A percentile compares a stretch with the other conserved stretches of the same genome.
Conservation (phyloP, 2,888 invertebrate genomes). For the Ommatoiulus sabulosus region DNA sequence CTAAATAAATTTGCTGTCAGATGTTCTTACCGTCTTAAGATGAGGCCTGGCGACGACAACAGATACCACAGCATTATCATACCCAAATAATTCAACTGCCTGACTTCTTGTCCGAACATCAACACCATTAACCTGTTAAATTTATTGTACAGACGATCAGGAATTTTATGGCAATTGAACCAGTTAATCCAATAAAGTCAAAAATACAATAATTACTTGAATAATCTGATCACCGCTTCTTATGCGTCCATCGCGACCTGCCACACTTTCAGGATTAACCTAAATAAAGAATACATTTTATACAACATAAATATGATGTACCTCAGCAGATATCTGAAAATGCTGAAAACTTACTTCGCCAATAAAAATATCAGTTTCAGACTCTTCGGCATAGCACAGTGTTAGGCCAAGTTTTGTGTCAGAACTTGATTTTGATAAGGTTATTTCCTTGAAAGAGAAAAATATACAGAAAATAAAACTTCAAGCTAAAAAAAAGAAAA, state of each 20-base stretch:
- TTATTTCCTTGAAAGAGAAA: slow-evolving; percentile 51
- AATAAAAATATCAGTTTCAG: slow-evolving; percentile 56
- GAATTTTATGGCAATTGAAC: too few relatives aligned
- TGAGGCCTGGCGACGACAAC: slow-evolving; percentile 74
- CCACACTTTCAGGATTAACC: slow-evolving; percentile 74
- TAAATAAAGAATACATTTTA: slow-evolving; percentile 62
- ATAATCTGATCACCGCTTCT: slow-evolving; percentile 76
- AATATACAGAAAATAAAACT: too few relatives aligned
- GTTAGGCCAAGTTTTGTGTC: slow-evolving; percentile 52
- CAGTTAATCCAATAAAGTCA: background rate
- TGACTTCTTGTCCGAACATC: slow-evolving; percentile 74
- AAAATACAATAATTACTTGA: slow-evolving; percentile 66
- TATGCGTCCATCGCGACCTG: slow-evolving; percentile 73
- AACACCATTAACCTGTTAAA: slow-evolving; percentile 72
- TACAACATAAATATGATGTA: background rate
- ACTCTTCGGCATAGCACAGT: slow-evolving; percentile 49
- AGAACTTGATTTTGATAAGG: slow-evolving; percentile 12
- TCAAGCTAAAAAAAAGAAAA: background rate
- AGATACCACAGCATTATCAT: slow-evolving; percentile 73
- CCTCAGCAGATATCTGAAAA: background rate
- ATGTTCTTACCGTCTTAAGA: slow-evolving; percentile 60
- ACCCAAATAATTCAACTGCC: slow-evolving; percentile 74
- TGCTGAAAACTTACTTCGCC: slow-evolving; percentile 42
- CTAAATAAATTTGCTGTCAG: background rate
- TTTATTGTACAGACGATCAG: background rate